phyloP scores from a whole-genome alignment of 2,888 invertebrate species.

The Drosophila cognata region DNA sequence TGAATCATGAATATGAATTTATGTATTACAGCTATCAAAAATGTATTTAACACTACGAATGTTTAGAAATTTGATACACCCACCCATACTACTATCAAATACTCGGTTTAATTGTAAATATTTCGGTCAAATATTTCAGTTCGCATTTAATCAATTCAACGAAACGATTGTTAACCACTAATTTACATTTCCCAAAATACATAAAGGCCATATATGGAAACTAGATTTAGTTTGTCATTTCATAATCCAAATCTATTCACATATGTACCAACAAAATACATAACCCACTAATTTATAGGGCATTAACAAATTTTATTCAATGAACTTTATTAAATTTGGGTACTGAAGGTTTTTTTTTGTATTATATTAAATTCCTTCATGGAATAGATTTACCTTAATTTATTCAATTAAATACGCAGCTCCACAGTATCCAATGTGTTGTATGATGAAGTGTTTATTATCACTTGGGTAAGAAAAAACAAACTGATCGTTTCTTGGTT shows the following conservation, averaged over 20 bases:
- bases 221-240: slow-evolving; percentile 52
- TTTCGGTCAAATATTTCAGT: slow-evolving; percentile 54
- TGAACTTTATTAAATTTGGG: slow-evolving; percentile 17
- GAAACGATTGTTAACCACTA: slow-evolving; percentile 15
- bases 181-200: slow-evolving; percentile 19
- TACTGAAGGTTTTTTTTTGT: background rate
- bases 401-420: background rate
- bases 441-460: background rate
- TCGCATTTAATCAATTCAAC: slow-evolving; percentile 25
- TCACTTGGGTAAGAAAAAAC: background rate
- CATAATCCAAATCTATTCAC: slow-evolving; percentile 58
- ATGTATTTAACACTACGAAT: slow-evolving; percentile 23
- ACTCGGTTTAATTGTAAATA: slow-evolving; percentile 62
- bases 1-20: slow-evolving; percentile 36
- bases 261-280: slow-evolving; percentile 57
- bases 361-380: background rate
- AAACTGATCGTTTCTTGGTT: background rate
- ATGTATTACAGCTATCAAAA: slow-evolving; percentile 37
- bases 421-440: background rate
- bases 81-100: slow-evolving; percentile 28
- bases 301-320: slow-evolving; percentile 20
- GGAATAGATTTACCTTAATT: background rate
- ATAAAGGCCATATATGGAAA: slow-evolving; percentile 20
- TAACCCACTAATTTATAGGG: slow-evolving; percentile 57
- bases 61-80: slow-evolving; percentile 14